phyloP scores from a whole-genome alignment of 2,113 vertebrate genomes.

The Campylomormyrus tamandua region DNA sequence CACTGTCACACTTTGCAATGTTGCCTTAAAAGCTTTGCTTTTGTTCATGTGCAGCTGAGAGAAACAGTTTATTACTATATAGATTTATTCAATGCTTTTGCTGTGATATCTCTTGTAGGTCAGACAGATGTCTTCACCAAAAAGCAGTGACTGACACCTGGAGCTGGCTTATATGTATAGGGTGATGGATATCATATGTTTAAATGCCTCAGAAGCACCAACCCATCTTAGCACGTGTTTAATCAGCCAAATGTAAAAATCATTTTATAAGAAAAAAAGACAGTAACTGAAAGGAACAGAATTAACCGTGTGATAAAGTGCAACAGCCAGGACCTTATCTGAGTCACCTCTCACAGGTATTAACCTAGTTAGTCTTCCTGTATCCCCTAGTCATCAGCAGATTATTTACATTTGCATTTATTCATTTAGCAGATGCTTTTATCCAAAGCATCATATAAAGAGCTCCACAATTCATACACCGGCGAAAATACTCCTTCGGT shows the following conservation, averaged over 20 bases:
- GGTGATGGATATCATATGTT: not conserved
- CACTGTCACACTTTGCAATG: not conserved
- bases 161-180: not conserved
- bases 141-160: not conserved
- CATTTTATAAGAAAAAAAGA: not conserved
- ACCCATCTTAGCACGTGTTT: not conserved
- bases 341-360: not conserved
- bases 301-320: constrained; percentile 11
- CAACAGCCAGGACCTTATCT: not conserved
- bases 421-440: not conserved
- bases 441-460: not conserved
- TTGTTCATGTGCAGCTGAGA: not conserved
- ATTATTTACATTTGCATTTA: constrained; percentile 12
- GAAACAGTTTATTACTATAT: not conserved
- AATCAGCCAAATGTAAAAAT: not conserved
- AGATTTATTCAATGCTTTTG: not conserved
- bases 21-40: not conserved
- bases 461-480: not conserved
- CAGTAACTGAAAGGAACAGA: not conserved
- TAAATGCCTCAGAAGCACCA: not conserved
- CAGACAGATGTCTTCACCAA: not conserved
- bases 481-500: not conserved
- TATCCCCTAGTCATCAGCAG: not conserved
- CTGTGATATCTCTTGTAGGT: not conserved
- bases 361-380: not conserved